Base-by-base conservation (phyloP, 2,113 vertebrate species). In the Silurus asotus region DNA sequence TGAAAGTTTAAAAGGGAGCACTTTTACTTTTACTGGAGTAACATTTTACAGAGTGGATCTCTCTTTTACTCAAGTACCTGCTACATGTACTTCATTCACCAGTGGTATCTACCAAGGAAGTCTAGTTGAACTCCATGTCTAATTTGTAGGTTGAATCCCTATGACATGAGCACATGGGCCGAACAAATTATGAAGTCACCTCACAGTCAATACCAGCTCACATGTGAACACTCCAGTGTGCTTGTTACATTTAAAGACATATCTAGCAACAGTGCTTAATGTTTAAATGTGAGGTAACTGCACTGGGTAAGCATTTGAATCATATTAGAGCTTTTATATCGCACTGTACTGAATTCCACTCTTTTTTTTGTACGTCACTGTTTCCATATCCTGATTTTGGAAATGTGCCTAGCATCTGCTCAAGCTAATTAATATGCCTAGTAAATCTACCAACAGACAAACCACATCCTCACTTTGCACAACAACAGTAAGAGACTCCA, bases 401-500 rank as follows among this genome's bases (percentile, higher is more conserved):
- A 59, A 37, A 58, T 56, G 25, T 79, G 25, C 45, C 8, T 37
- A 79, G 55, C 55, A 58, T 79, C 76, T 79, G 76, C 59, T 79
- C 76, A 59, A 79, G 55, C 25, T 79, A 58, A 79, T 79, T 79
- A 79, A 79, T 37, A 37, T 79, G 53, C 76, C 76, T 10, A 19
- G 76, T 58, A 59, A 58, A 79, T 79, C 15, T 58, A 28, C n/a
- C 55, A 79, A 79, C 25, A 79, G n/a, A 53, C 76, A 79, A 17
- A 59, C 25, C 17, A 58, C 15, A 20, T 79, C 55, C 76, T 11
- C 25, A 3, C 14, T 37, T 59, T 79, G 76, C n/a, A 9, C 14
- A n/a, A 58, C 15, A 28, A 1, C 70, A 74, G 45, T 11, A 10
- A 53, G 49, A 6, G 1, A 20, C 8, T 10, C 20, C 17, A 20